Evolutionary conservation across 2,888 invertebrate species (phyloP), one percentile per base, ranked within the genome.

Genomic region (Neelides folsomi): DNA sequence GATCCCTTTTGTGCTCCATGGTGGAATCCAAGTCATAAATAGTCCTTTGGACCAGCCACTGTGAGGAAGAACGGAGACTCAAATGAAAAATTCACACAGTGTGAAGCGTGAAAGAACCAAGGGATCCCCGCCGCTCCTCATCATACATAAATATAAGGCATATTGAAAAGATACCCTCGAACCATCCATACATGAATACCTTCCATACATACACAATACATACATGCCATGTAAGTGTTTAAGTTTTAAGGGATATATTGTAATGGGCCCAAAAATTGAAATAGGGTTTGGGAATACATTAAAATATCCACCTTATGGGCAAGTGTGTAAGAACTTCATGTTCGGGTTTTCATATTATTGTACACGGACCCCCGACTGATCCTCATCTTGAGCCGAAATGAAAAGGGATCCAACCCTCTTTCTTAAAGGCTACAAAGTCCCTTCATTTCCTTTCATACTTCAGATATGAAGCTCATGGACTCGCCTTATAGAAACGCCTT

Each of bases 341-440:
- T 45, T 45, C 27, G 10, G 12, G 6, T 45, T 34, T 18, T 37
- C 44, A 16, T 51, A 37, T 44, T 36, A 37, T 51, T 51, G 27
- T 39, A 20, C 49, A 51, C 44, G 19, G 59, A 59, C 59, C 56
- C 56, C 59, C 59, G 40, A 59, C 59, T 52, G 59, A 37, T 47
- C 40, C 53, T 54, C 54, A 52, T 51, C 40, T 52, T 35, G 38
- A 46, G 35, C 38, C 39, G n/a, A 10, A 34, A 19, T 10, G 42
- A 13, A 16, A 16, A 15, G 12, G 16, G 12, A 12, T 44, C 42
- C 42, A 4, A 12, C 45, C 35, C 16, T 4, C 37, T 47, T n/a
- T 45, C 10, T 12, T 15, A 34, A 45, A 12, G 16, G 5, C 34
- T 13, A n/a, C 10, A 20, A 13, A 27, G 20, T 44, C 15, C 27